A percentile compares a stretch with the other conserved stretches of the same genome.
These are phyloP conservation scores for Heliconius charithonia DNA, from an alignment of 2,888 invertebrate species.

Conservation along the genomic window DNA sequence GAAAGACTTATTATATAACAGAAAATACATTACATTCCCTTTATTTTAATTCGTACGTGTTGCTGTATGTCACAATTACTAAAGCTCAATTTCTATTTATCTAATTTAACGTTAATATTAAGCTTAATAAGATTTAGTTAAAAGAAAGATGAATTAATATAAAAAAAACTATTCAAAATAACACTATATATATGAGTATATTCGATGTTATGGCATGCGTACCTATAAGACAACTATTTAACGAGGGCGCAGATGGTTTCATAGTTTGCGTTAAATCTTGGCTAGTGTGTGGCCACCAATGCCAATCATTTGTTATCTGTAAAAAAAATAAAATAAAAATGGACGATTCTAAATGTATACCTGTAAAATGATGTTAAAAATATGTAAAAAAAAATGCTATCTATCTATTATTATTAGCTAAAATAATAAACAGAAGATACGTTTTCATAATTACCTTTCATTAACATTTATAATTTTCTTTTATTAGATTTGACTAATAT, in stretches of 20 bases:
- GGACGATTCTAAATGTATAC: background rate
- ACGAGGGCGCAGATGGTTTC: slow-evolving; percentile 69
- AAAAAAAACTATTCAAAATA: background rate
- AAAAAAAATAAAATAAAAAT: slow-evolving; percentile 18
- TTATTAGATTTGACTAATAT: background rate
- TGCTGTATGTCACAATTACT: background rate
- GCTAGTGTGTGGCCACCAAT: slow-evolving; percentile 78
- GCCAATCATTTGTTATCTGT: slow-evolving; percentile 77
- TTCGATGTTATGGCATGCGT: slow-evolving; percentile 35
- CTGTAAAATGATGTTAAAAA: background rate
- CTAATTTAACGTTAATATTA: background rate
- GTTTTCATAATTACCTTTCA: background rate
- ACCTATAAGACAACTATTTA: slow-evolving; percentile 77
- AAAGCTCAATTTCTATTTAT: slow-evolving; percentile 5
- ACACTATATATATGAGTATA: background rate
- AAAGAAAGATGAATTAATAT: background rate
- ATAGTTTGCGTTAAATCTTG: slow-evolving; percentile 74
- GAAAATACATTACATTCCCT: background rate
- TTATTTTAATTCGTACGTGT: background rate
- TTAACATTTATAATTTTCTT: background rate
- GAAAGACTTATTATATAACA: background rate
- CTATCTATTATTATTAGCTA: too few species aligned
- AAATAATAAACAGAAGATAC: too few species aligned
- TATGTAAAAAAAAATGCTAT: background rate
- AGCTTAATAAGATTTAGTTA: background rate